A percentile compares a stretch with the other conserved stretches of the same genome.
phyloP scores from a whole-genome alignment of 2,113 vertebrate genomes.

The Cavia aperea region DNA sequence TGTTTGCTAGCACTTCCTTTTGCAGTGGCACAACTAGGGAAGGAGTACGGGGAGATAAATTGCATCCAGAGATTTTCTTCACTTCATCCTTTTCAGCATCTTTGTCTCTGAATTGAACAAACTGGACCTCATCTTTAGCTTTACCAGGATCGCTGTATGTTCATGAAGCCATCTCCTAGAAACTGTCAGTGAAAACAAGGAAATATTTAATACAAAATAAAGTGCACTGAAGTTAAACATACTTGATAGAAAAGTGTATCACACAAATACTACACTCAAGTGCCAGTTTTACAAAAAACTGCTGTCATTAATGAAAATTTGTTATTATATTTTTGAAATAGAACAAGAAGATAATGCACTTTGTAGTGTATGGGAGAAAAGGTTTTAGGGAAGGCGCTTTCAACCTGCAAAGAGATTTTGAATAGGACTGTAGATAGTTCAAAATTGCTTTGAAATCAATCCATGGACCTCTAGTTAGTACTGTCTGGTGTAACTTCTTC shows the following conservation, averaged over 20 bases:
- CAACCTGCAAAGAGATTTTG: background rate
- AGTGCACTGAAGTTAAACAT: background rate
- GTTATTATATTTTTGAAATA: background rate
- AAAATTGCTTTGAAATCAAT: background rate
- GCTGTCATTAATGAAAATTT: background rate
- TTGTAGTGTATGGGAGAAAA: background rate
- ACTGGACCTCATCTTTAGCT: no score
- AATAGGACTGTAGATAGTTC: background rate
- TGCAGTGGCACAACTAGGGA: background rate
- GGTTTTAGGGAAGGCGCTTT: background rate
- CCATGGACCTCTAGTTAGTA: background rate
- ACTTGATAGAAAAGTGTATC: background rate
- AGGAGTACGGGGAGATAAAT: no score
- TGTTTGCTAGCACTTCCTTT: background rate
- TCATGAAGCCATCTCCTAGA: background rate
- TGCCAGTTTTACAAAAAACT: background rate
- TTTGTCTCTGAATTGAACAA: background rate
- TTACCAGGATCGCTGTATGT: rapidly evolving
- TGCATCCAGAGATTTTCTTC: background rate
- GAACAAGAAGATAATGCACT: rapidly evolving
- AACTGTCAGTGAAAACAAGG: background rate
- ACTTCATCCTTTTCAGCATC: background rate
- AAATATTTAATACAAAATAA: background rate
- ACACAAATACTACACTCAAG: background rate
- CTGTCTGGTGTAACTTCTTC: background rate